Percentiles rank a stretch among this genome's conserved stretches.
These are phyloP conservation scores for Laupala kohalensis DNA, from an alignment of 1,140 invertebrate genomes.

Conservation along the genomic window DNA sequence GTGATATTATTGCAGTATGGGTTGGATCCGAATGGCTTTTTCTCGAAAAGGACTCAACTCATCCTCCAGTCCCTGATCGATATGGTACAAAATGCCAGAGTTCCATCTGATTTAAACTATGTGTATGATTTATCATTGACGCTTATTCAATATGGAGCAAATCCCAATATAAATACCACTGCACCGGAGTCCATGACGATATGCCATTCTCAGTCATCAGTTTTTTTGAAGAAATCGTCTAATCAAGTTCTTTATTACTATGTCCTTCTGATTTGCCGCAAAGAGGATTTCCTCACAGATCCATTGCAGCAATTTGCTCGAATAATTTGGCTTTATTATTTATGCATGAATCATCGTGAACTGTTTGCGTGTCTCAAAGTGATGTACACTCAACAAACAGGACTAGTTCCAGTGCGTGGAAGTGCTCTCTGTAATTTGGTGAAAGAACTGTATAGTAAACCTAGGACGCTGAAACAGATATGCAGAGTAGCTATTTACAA, in stretches of 20 bases:
- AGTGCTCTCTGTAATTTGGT: conserved; percentile 44
- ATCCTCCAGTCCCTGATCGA: conserved; percentile 53
- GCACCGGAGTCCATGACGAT: conserved; percentile 4
- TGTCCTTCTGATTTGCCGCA: conserved; percentile 48
- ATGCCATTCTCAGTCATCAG: conserved; percentile 24
- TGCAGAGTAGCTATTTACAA: conserved; percentile 49
- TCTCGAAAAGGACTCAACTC: conserved; percentile 42
- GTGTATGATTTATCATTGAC: conserved; percentile 53
- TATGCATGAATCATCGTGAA: conserved; percentile 49
- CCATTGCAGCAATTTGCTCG: conserved; percentile 44
- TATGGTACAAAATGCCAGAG: conserved; percentile 52
- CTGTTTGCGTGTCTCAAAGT: conserved; percentile 47
- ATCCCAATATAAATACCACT: conserved; percentile 41
- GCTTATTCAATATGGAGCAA: conserved; percentile 45
- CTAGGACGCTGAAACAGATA: conserved; percentile 49
- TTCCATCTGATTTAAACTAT: conserved; percentile 47
- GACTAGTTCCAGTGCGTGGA: conserved; percentile 46
- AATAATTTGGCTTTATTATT: conserved; percentile 50
- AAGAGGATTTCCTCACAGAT: conserved; percentile 52
- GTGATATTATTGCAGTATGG: conserved; percentile 52
- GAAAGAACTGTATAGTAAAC: conserved; percentile 43
- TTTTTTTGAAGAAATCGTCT: conserved; percentile 44
- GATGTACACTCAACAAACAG: conserved; percentile 46
- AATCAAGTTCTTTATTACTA: conserved; percentile 55
- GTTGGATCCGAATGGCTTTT: conserved; percentile 45